These are phyloP conservation scores for Natrix natrix DNA, from an alignment of 2,797 vertebrate species.

Conservation along the genomic window DNA sequence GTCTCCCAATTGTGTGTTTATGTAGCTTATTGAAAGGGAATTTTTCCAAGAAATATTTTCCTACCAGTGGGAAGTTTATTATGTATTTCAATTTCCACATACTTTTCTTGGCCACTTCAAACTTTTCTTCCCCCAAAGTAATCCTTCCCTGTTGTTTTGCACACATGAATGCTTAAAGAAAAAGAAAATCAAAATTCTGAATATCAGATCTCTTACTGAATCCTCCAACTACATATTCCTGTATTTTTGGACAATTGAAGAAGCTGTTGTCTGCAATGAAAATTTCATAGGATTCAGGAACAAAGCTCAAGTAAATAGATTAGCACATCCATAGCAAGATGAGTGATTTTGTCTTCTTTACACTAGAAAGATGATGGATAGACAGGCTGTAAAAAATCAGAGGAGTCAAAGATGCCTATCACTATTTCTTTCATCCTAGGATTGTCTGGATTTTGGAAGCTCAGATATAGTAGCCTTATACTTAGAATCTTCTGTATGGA, in stretches of 20 bases:
- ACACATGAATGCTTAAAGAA: not conserved
- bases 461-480: not conserved
- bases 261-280: not conserved
- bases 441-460: not conserved
- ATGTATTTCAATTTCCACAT: not conserved
- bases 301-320: not conserved
- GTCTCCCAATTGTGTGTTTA: not conserved
- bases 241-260: not conserved
- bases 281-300: not conserved
- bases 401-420: not conserved
- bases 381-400: not conserved
- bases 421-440: not conserved
- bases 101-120: not conserved
- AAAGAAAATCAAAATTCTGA: not conserved
- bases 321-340: not conserved
- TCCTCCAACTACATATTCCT: not conserved
- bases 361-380: not conserved
- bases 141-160: not conserved
- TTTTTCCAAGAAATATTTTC: not conserved
- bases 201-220: not conserved
- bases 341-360: not conserved
- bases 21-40: not conserved
- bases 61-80: not conserved
- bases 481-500: not conserved
- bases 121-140: not conserved